Base-by-base conservation (phyloP, 2,113 vertebrate genomes). In the Engraulis encrasicolus region DNA sequence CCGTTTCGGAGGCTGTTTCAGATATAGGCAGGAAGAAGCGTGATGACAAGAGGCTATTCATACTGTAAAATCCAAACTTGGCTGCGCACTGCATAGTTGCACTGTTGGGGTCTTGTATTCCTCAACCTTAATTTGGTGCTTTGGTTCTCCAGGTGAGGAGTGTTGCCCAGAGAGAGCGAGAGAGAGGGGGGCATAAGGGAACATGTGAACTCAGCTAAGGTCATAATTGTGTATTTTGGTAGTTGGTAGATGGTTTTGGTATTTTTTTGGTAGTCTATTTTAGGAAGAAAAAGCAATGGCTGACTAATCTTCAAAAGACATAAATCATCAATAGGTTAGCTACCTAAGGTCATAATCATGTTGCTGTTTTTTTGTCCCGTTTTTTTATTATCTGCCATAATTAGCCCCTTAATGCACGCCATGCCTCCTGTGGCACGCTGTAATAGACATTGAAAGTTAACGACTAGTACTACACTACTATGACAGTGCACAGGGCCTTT, bases 111-210 rank as follows among this genome's bases (percentile, higher is more conserved):
- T 74, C 66, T 74, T 45, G 40, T 45, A 45, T 45, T 45, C 40
- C 40, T 45, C 4, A 34, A 31, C 14, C 58, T 66, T n/a, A 66
- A 66, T 2, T 66, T 17, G 9, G 27, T 23, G 2, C 66, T 74
- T 74, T 74, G 66, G 31, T 74, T n/a, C 66, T 31, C 31, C 18
- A 15, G 66, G 0, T 14, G 17, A 74, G 66, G 27, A 31, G 40
- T 45, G 40, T 74, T 74, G 11, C 34, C 27, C 66, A 74, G 66
- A 74, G 66, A 74, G 66, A 45, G n/a, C n/a, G n/a, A n/a, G n/a
- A n/a, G n/a, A n/a, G n/a, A n/a, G n/a, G n/a, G n/a, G 66, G 66
- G 27, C 34, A 74, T 66, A 23, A 23, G 23, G 27, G 31, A 66
- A 66, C 58, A 66, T 66, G 66, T 74, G 66, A 74, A 31, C 66